Evolutionary conservation across 2,113 vertebrate genomes (phyloP), one percentile per base, ranked within the genome.

Genomic region (Formicarius rufipectus): DNA sequence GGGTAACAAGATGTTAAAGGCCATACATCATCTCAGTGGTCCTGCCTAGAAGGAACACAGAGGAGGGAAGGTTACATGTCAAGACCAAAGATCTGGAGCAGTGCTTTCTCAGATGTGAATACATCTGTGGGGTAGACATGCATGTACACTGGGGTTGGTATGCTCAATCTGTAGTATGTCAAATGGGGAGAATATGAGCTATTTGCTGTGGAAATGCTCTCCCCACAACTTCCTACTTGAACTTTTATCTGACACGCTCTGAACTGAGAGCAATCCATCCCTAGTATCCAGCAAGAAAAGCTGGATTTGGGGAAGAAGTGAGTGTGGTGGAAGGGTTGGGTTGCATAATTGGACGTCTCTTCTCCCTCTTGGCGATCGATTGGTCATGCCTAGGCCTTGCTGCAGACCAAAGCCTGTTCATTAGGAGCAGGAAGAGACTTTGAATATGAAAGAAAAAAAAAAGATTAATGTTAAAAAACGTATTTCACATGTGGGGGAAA

Each of bases 361-460:
- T 98, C 97, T 98, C 98, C 98, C 97, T 97, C 97, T 95, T 95
- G 97, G 93, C 95, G 94, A 97, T 96, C 93, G 93, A 97, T 97
- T 55, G 98, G 97, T 98, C 98, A 98, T 98, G 98, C 97, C 98
- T 97, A 98, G 98, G 98, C 97, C 97, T 97, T 98, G 97, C 97
- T 97, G 98, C 97, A 98, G 97, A 98, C 98, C 98, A 98, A 98
- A 98, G 98, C 97, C 98, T 98, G 98, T 98, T 98, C 97, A 94
- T 98, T 96, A 98, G 98, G 98, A 98, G 97, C 97, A 98, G 96
- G 97, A 98, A 97, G 97, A 98, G 97, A 98, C 97, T 98, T 97
- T 96, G 95, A 97, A 98, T 98, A 98, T 97, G 97, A 98, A 97
- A 97, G 97, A 88, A 96, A 97, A 95, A 96, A 93, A 96, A 96